Conservation (phyloP, 2,797 vertebrate genomes). For the Momotus momota region DNA sequence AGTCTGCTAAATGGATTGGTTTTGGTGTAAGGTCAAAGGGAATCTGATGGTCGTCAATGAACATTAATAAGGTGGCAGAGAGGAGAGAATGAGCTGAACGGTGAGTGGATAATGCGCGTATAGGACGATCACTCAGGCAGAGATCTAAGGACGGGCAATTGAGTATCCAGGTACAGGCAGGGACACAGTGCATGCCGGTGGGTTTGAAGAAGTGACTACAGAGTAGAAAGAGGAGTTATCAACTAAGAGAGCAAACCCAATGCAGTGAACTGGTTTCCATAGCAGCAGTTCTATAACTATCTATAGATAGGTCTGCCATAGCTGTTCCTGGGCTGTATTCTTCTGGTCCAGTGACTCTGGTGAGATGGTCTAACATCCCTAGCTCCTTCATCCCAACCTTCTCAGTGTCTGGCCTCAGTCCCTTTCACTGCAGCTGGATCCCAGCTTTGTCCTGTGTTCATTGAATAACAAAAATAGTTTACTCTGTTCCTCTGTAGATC, state of each 20-base stretch:
- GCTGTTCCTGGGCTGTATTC: not conserved
- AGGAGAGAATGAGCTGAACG: not conserved
- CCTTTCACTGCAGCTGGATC: not conserved
- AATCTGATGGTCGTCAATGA: not conserved
- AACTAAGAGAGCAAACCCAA: not conserved
- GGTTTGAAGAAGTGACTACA: not conserved
- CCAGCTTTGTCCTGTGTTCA: not conserved
- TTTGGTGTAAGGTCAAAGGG: not conserved
- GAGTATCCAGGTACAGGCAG: not conserved
- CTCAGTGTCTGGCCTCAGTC: not conserved
- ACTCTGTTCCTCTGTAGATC: not conserved
- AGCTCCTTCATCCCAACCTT: not conserved
- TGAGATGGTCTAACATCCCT: not conserved
- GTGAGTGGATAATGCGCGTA: not conserved
- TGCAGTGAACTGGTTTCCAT: not conserved
- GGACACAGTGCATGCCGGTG: no score
- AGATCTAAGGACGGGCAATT: not conserved
- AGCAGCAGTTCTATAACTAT: not conserved
- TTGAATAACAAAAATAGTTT: not conserved
- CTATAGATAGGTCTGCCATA: not conserved
- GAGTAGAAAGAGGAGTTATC: not conserved
- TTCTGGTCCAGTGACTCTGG: not conserved
- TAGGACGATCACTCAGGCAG: not conserved
- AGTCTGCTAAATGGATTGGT: not conserved
- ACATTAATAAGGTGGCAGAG: not conserved